Percentiles rank a stretch among this genome's conserved stretches.
phyloP scores from a whole-genome alignment of 2,113 vertebrate genomes.

The Boleophthalmus pectinirostris region DNA sequence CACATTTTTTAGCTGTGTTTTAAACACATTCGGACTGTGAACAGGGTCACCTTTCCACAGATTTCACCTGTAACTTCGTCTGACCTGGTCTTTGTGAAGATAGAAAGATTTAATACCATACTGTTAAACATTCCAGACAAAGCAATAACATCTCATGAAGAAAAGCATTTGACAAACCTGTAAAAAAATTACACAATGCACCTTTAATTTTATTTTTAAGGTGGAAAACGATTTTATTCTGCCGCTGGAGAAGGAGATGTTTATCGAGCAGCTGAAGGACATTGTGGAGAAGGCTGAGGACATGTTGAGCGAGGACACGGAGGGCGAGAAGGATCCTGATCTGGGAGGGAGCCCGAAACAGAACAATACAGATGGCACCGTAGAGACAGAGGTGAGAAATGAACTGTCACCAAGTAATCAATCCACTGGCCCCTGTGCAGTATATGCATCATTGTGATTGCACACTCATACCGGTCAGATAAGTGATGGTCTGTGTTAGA shows the following conservation, averaged over 20 bases:
- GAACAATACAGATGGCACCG: constrained; percentile 67
- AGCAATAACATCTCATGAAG: too few species aligned
- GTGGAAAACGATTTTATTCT: constrained; percentile 98
- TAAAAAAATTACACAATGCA: too few species aligned
- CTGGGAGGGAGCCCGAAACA: constrained; percentile 82
- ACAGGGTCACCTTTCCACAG: too few species aligned
- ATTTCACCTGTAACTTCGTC: too few species aligned
- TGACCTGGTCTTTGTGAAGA: too few species aligned
- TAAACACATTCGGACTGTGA: not conserved
- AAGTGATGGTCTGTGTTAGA: not conserved
- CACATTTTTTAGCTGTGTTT: not conserved
- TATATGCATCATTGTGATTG: constrained; percentile 23
- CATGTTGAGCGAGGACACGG: constrained; percentile 93
- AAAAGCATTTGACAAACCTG: too few species aligned
- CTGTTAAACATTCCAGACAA: too few species aligned
- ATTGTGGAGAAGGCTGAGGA: constrained; percentile 98
- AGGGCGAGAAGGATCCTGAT: constrained; percentile 85
- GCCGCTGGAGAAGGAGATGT: constrained; percentile 89
- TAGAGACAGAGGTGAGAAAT: constrained; percentile 79
- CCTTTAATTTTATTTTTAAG: constrained; percentile 64
- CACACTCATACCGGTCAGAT: constrained; percentile 6
- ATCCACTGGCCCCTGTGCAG: constrained; percentile 3
- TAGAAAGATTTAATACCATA: too few species aligned
- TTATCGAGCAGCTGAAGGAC: constrained; percentile 98
- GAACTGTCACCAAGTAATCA: constrained; percentile 20